Evolutionary conservation across 2,888 invertebrate species (phyloP), one percentile per base, ranked within the genome.

Genomic region (Liodrosophila aerea): DNA sequence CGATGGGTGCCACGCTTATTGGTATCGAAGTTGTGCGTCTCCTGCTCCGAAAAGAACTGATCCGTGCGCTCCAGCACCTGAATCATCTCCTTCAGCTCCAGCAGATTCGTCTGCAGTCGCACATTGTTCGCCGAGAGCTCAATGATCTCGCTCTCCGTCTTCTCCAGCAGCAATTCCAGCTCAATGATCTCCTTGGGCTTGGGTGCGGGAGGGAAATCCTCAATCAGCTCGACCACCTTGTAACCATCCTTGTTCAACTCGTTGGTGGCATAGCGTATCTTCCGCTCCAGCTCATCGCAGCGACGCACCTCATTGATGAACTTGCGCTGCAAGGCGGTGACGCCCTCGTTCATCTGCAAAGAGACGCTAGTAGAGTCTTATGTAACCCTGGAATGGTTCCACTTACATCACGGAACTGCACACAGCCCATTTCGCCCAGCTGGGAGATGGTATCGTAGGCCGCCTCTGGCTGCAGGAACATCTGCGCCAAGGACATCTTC

Each of bases 341-440:
- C 93, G 57, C 94, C 93, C 64, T 92, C 92, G 87, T 96, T 96
- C 75, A 96, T 88, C 96, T 96, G 31, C 40, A 60, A 52, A 43
- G 11, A 30, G 1, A 62, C 4, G 7, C 5, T 1, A 37, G 1
- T 16, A n/a, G n/a, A n/a, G n/a, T n/a, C n/a, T n/a, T 9, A 31
- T 2, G 22, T 22, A 12, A 5, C 22, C 9, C 12, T 34, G n/a
- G n/a, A n/a, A n/a, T n/a, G n/a, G n/a, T 7, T 11, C 1, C 9
- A 93, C 95, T 95, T 91, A 98, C 97, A 91, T 98, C 98, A 91
- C 97, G 93, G 90, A 98, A 98, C 92, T 98, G 97, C 46, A 97
- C 97, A 58, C 95, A 93, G 74, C 97, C 98, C 31, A 96, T 94
- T 91, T 98, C 98, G 45, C 98, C 98, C 58, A 98, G 92, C 91